Evolutionary conservation across 1,140 invertebrate species (phyloP).

Genomic region (Zaprionus inermis): DNA sequence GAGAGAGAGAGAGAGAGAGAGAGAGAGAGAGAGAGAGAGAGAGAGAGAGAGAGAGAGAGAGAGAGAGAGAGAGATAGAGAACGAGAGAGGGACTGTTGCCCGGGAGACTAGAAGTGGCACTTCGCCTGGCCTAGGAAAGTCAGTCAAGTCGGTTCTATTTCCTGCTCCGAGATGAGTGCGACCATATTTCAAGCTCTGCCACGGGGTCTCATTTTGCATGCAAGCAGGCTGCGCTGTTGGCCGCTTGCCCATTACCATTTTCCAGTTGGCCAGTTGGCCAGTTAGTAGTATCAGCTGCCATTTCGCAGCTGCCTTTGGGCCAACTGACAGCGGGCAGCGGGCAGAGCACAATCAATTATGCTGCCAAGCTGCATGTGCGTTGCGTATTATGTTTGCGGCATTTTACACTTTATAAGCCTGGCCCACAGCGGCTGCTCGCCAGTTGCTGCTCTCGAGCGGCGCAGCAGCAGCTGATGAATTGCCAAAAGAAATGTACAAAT

Average conservation of each 20-base stretch:
- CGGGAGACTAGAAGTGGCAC: background rate
- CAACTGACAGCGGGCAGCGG: constrained; percentile 10
- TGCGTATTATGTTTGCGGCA: constrained; percentile 59
- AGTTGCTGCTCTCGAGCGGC: constrained; percentile 5
- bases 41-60: background rate
- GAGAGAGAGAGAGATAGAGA: background rate
- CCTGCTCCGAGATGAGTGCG: constrained; percentile 42
- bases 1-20: background rate
- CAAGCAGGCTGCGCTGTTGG: background rate
- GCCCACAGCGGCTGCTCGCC: background rate
- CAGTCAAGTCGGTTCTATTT: constrained; percentile 52
- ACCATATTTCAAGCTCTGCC: constrained; percentile 55
- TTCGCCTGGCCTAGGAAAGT: too few relatives aligned
- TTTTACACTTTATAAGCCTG: constrained; percentile 58
- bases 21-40: background rate
- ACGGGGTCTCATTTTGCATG: constrained; percentile 61
- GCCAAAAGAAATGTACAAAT: constrained; percentile 37
- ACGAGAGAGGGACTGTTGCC: background rate
- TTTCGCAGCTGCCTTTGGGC: constrained; percentile 9
- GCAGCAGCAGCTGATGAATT: constrained; percentile 53
- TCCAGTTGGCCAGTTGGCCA: constrained; percentile 23
- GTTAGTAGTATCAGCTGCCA: constrained; percentile 17
- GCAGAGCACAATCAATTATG: constrained; percentile 70
- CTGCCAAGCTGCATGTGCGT: constrained; percentile 56
- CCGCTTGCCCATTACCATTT: constrained; percentile 9